Evolutionary conservation across 30 jellyfish, hydroid and myxozoan genomes (phyloP).

Genomic region (Aurelia aurita): DNA sequence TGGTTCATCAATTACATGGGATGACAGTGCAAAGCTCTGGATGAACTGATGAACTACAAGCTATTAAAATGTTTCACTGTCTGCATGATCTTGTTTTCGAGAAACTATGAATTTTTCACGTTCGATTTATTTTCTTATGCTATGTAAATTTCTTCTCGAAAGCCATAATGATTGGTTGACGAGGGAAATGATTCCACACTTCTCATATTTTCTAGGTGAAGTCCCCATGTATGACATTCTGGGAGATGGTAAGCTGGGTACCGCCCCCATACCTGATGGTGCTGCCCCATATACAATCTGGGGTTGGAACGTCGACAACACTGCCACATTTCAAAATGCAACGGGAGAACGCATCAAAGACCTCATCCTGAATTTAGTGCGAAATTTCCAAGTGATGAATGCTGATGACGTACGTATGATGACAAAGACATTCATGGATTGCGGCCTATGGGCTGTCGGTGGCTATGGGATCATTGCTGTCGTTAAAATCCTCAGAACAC

Average conservation of each 20-base stretch:
- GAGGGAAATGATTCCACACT: too few relatives aligned
- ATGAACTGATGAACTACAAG: too few relatives aligned
- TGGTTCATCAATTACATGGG: too few relatives aligned
- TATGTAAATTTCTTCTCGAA: too few relatives aligned
- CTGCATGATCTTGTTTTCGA: too few relatives aligned
- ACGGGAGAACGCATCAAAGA: constrained; percentile 42
- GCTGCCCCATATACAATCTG: constrained; percentile 40
- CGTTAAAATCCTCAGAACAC: constrained; percentile 22
- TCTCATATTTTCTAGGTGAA: constrained; percentile 9
- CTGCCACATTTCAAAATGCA: constrained; percentile 32
- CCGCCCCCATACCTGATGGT: constrained; percentile 18
- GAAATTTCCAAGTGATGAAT: constrained; percentile 29
- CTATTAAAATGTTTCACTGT: too few relatives aligned
- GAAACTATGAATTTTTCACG: too few relatives aligned
- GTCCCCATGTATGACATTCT: constrained; percentile 24
- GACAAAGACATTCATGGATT: constrained; percentile 21
- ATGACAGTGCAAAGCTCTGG: too few relatives aligned
- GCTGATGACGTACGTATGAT: constrained; percentile 19
- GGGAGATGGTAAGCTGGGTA: constrained; percentile 16
- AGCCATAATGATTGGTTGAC: too few relatives aligned
- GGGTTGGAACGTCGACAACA: constrained; percentile 37
- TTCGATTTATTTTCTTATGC: too few relatives aligned
- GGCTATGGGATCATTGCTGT: constrained; percentile 9
- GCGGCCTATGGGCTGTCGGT: constrained; percentile 45
- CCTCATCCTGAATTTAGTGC: constrained; percentile 12